Conservation (phyloP, 2,797 vertebrate genomes). For the Sebastes nivosus region DNA sequence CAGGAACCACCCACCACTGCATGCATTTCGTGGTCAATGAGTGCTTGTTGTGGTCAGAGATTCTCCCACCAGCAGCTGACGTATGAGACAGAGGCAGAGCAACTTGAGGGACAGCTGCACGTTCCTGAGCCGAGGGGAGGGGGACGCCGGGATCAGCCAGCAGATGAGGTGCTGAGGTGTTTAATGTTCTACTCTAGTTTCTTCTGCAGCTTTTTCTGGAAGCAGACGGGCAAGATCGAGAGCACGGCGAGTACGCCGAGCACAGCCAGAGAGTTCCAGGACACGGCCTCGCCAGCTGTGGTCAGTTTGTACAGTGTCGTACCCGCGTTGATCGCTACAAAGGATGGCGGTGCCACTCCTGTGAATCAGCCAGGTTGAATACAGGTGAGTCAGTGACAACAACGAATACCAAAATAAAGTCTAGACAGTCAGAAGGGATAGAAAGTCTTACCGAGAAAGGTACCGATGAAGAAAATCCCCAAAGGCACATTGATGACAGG, state of each 20-base stretch:
- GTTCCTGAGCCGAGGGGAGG: conserved; percentile 68
- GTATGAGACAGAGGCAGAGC: conserved; percentile 36
- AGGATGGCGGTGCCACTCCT: conserved; percentile 98
- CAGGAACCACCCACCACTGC: conserved; percentile 54
- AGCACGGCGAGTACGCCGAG: conserved; percentile 92
- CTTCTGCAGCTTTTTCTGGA: conserved; percentile 95
- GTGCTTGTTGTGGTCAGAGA: conserved; percentile 11
- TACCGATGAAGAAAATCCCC: conserved; percentile 97
- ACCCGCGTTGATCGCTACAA: conserved; percentile 98
- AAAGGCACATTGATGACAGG: conserved; percentile 98
- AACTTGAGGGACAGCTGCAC: conserved; percentile 48
- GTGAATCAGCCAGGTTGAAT: conserved; percentile 28
- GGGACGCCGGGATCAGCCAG: conserved; percentile 45
- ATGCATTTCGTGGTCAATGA: conserved; percentile 51
- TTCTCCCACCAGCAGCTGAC: conserved; percentile 16
- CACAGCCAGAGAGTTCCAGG: conserved; percentile 95
- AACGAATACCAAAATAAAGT: neutral
- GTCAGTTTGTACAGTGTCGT: conserved; percentile 98
- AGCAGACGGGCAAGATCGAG: conserved; percentile 94
- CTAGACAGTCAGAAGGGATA: neutral
- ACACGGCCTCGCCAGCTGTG: conserved; percentile 97
- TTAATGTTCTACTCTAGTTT: conserved; percentile 87
- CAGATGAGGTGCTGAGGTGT: conserved; percentile 56
- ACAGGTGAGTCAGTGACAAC: conserved; percentile 4
- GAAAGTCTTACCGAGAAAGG: conserved; percentile 91